phyloP scores from a whole-genome alignment of 2,797 vertebrate species.

The Lagorchestes hirsutus region DNA sequence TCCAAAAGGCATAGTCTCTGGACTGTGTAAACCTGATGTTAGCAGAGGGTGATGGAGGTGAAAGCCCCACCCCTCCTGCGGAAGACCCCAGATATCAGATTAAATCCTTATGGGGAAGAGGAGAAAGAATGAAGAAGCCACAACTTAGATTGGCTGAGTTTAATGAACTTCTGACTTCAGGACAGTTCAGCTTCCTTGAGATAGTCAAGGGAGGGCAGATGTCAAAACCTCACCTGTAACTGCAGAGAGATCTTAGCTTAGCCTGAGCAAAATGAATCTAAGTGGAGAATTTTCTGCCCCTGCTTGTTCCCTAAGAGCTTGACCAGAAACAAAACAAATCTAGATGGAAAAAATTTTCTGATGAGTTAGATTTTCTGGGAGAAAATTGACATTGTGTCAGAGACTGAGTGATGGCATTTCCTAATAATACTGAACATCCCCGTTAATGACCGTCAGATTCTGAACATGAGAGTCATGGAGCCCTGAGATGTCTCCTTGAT shows the following conservation, averaged over 20 bases:
- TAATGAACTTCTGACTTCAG: neutral
- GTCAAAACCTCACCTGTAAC: neutral
- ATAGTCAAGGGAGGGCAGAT: neutral
- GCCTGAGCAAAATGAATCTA: neutral
- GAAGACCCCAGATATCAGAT: neutral
- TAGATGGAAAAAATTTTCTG: neutral
- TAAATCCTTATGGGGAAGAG: neutral
- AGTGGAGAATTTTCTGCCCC: neutral
- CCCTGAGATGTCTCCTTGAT: neutral
- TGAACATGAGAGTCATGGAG: neutral
- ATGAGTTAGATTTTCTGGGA: neutral
- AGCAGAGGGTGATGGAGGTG: too few species aligned
- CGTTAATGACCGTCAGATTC: neutral
- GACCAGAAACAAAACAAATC: neutral
- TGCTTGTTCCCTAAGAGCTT: neutral
- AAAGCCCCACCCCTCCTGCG: neutral
- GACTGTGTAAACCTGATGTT: too few species aligned
- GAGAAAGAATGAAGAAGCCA: neutral
- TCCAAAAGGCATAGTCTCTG: too few species aligned
- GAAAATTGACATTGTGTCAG: neutral
- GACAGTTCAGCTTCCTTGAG: neutral
- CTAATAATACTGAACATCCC: neutral
- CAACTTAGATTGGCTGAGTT: neutral
- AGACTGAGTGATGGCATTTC: neutral
- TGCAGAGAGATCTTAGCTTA: neutral